These are phyloP conservation scores for Crocodylus rhombifer DNA, from an alignment of 2,797 vertebrate species.

Conservation along the genomic window DNA sequence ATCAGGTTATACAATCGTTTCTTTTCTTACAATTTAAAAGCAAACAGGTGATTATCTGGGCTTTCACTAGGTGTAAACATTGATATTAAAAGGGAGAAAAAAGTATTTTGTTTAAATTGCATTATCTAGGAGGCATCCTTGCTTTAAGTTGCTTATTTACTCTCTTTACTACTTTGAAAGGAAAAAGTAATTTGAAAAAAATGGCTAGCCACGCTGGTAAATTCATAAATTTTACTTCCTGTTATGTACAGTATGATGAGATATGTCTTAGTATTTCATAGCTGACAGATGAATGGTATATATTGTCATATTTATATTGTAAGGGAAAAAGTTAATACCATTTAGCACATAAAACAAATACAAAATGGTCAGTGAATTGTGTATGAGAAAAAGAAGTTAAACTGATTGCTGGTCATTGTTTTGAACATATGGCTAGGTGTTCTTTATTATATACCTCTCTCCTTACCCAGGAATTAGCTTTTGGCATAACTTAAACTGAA, in stretches of 20 bases:
- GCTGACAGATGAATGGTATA: constrained; percentile 43
- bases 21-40: constrained; percentile 44
- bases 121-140: not conserved
- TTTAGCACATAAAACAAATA: constrained; percentile 54
- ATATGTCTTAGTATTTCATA: constrained; percentile 43
- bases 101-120: constrained; percentile 26
- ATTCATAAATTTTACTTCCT: constrained; percentile 43
- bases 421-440: constrained; percentile 33
- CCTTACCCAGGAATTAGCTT: constrained; percentile 55
- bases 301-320: constrained; percentile 51
- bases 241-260: constrained; percentile 54
- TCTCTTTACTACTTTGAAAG: constrained; percentile 25
- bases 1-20: not conserved
- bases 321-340: constrained; percentile 1
- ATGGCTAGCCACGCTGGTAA: not conserved
- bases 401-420: constrained; percentile 58
- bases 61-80: constrained; percentile 9
- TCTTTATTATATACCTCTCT: constrained; percentile 47
- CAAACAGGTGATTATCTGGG: not conserved
- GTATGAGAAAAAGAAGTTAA: constrained; percentile 59
- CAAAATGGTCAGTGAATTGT: constrained; percentile 12
- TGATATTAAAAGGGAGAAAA: constrained; percentile 30
- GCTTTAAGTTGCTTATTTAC: constrained; percentile 14
- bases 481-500: constrained; percentile 62
- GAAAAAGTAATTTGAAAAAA: constrained; percentile 11